A percentile compares a stretch with the other conserved stretches of the same genome.
Evolutionary conservation across 2,888 invertebrate species (phyloP).

Genomic region (Mimachlamys varia): DNA sequence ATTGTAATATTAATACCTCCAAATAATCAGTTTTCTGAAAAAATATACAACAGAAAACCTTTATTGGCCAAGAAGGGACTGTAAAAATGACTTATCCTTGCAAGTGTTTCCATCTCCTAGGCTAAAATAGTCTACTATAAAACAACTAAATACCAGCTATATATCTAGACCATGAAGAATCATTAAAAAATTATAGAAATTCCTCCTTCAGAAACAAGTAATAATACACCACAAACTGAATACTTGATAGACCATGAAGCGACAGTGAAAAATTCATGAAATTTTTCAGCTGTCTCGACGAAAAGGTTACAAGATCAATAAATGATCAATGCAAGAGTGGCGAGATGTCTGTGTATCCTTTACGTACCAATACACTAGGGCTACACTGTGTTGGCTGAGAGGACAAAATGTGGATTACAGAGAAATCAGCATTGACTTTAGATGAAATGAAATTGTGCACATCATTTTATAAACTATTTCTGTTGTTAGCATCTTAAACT

Average conservation of each 20-base stretch:
- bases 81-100: too few relatives aligned
- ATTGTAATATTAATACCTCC: too few relatives aligned
- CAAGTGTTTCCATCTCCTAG: not conserved
- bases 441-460: too few relatives aligned
- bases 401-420: not conserved
- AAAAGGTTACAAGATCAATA: conserved; percentile 23
- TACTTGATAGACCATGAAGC: conserved; percentile 3
- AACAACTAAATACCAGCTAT: not conserved
- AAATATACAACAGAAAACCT: too few relatives aligned
- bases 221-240: not conserved
- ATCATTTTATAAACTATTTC: too few relatives aligned
- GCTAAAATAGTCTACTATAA: not conserved
- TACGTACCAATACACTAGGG: not conserved
- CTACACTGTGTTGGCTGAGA: not conserved
- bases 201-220: not conserved
- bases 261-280: conserved; percentile 1
- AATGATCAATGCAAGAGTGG: conserved; percentile 4
- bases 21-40: too few relatives aligned
- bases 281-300: conserved; percentile 12
- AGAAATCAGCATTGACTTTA: too few relatives aligned
- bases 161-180: not conserved
- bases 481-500: too few relatives aligned
- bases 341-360: not conserved
- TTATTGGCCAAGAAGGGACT: too few relatives aligned
- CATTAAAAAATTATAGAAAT: not conserved